Evolutionary conservation across 2,797 vertebrate genomes (phyloP), one percentile per base, ranked within the genome.

Genomic region (Harpagifer antarcticus): DNA sequence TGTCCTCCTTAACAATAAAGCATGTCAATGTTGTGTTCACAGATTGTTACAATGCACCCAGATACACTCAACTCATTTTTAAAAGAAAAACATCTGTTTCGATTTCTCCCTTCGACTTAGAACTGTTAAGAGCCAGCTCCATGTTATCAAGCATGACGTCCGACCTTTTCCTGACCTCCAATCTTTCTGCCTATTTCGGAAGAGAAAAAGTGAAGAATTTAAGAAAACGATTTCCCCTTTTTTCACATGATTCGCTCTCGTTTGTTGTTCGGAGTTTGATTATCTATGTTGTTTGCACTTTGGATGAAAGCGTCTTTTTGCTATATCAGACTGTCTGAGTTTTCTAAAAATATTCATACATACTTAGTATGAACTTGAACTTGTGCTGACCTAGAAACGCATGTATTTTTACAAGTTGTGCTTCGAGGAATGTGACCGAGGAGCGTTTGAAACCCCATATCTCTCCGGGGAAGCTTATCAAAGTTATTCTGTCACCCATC

Each of bases 141-240:
- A 48, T 7, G n/a, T 31, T 42, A 37, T 37, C 33, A 13, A 74
- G 62, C 16, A 8, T 75, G 78, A 77, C 80, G 58, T 77, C 55
- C 80, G 64, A 82, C 74, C 68, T 73, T 56, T 48, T 11, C 31
- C 70, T 82, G 67, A 81, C 66, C 74, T 66, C 33, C 47, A 13
- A 14, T 66, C 58, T 70, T 62, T 19, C 44, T 63, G 16, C 61
- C 13, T 15, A 6, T 1, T n/a, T 5, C 14, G 9, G 37, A 23
- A 43, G 50, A 71, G 49, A 68, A 0, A 86, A 62, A 42, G 12
- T 63, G 68, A 61, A 79, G 75, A 78, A 72, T 78, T 70, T 49
- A 42, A 65, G 61, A 57, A 1, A 47, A 67, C 72, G 11, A 71
- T 64, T 59, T 49, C 23, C 43, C 17, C 44, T 48, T 37, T 37